phyloP scores from a whole-genome alignment of 2,888 invertebrate species.

The Agriotes lineatus region DNA sequence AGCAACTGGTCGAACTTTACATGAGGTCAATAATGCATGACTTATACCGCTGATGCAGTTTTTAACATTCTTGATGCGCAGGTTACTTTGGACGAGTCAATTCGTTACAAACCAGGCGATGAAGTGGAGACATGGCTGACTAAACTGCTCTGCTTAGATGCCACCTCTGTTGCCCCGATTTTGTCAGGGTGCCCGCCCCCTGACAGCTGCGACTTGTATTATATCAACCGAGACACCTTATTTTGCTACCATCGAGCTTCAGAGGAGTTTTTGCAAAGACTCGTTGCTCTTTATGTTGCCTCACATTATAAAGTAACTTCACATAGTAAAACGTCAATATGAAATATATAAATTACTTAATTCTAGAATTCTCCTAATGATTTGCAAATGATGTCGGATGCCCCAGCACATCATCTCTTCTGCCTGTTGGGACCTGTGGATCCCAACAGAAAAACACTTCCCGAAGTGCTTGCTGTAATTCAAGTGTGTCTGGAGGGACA shows the following conservation, averaged over 20 bases:
- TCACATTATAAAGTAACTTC: conserved; percentile 94
- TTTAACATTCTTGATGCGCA: too few species aligned
- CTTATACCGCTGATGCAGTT: too few species aligned
- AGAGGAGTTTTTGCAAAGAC: conserved; percentile 89
- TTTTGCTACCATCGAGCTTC: conserved; percentile 97
- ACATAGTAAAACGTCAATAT: too few species aligned
- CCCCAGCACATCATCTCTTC: conserved; percentile 97
- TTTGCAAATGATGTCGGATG: conserved; percentile 97
- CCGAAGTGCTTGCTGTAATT: conserved; percentile 93
- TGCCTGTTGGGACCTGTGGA: conserved; percentile 91
- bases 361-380: conserved; percentile 95
- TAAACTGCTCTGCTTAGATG: conserved; percentile 90
- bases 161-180: conserved; percentile 75
- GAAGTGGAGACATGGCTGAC: conserved; percentile 93
- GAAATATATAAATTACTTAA: too few species aligned
- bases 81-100: conserved; percentile 92
- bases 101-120: conserved; percentile 91
- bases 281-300: conserved; percentile 95
- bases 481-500: conserved; percentile 86
- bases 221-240: conserved; percentile 90
- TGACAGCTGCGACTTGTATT: conserved; percentile 88
- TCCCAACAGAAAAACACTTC: conserved; percentile 78
- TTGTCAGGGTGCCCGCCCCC: conserved; percentile 90
- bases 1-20: conserved; percentile 68
- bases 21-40: too few species aligned